These are phyloP conservation scores for Gobionotothen gibberifrons DNA, from an alignment of 2,797 vertebrate genomes.

Conservation along the genomic window DNA sequence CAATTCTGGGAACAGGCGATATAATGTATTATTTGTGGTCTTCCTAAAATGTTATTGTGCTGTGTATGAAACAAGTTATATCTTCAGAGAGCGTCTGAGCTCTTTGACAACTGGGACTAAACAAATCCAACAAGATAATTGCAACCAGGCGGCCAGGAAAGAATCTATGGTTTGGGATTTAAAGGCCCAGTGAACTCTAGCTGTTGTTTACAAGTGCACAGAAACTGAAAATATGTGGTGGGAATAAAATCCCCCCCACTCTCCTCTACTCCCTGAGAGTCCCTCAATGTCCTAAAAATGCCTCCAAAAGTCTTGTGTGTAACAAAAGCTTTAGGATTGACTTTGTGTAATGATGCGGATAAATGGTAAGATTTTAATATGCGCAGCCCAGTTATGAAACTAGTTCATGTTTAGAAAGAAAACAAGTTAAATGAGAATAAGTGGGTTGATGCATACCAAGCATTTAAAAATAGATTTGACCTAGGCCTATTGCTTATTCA, in stretches of 20 bases:
- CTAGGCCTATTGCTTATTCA: background rate
- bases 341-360: background rate
- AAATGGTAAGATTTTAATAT: background rate
- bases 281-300: conserved; percentile 38
- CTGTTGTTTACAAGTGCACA: conserved; percentile 44
- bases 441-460: background rate
- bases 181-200: conserved; percentile 7
- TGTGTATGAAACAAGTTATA: background rate
- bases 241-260: conserved; percentile 25
- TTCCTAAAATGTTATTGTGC: conserved; percentile 22
- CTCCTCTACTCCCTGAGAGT: conserved; percentile 20
- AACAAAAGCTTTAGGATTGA: background rate
- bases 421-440: background rate
- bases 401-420: background rate
- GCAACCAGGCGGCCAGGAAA: conserved; percentile 47
- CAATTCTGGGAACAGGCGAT: background rate
- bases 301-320: background rate
- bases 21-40: background rate
- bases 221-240: conserved; percentile 35
- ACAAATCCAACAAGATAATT: conserved; percentile 52
- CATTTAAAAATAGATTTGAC: background rate
- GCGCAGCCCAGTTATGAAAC: background rate
- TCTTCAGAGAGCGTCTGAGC: background rate
- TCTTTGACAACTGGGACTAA: conserved; percentile 29
- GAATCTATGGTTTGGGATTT: conserved; percentile 39